Evolutionary conservation across 2,797 vertebrate species (phyloP).

Genomic region (Balearica regulorum): DNA sequence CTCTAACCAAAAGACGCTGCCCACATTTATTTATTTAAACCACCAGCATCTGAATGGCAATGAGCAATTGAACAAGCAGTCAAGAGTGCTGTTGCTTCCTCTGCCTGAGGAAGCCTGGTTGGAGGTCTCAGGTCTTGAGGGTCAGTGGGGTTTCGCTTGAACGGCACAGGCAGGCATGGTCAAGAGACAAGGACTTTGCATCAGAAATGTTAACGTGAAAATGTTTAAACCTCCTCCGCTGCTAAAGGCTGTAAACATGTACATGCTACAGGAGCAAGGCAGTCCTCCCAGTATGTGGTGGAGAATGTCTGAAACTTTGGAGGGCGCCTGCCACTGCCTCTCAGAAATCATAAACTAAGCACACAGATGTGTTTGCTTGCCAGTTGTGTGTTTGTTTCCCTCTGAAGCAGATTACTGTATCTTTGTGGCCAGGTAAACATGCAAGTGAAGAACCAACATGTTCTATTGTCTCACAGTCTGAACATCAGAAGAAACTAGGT

Average conservation of each 20-base stretch:
- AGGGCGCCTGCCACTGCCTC: not conserved
- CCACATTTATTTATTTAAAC: not conserved
- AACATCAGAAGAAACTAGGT: not conserved
- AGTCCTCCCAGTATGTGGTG: too few relatives aligned
- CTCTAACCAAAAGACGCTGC: not conserved
- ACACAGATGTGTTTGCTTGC: not conserved
- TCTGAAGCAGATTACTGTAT: not conserved
- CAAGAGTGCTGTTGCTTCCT: not conserved
- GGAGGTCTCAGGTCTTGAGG: not conserved
- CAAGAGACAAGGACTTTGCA: not conserved
- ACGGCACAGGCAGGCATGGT: not conserved
- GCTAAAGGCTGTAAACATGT: not conserved
- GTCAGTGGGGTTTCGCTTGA: not conserved
- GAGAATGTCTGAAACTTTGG: not conserved
- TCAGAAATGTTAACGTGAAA: fast-evolving
- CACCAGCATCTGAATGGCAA: not conserved
- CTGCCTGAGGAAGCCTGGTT: not conserved
- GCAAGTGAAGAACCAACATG: not conserved
- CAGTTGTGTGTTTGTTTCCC: not conserved
- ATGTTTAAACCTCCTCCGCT: not conserved
- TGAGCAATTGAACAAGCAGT: fast-evolving
- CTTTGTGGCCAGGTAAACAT: not conserved
- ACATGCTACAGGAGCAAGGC: not conserved
- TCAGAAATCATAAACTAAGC: not conserved
- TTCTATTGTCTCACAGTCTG: not conserved